Evolutionary conservation across 2,888 invertebrate genomes (phyloP), one percentile per base, ranked within the genome.

Genomic region (Imbricaverruca yamaguchii): DNA sequence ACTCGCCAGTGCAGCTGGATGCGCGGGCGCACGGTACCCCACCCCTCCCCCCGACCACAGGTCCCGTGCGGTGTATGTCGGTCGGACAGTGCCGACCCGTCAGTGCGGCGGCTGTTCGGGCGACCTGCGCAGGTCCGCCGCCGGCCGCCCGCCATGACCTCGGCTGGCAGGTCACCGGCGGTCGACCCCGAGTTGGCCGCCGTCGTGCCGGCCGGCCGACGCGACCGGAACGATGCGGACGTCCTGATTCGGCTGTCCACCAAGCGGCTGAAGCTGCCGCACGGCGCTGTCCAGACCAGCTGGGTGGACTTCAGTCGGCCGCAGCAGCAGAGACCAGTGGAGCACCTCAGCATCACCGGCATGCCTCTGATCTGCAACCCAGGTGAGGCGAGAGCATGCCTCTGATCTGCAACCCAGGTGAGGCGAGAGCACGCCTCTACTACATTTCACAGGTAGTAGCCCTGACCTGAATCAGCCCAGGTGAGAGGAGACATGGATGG

Each of bases 291-390:
- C 39, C 25, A 25, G 25, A 25, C 4, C 25, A 10, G 69, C 15
- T 69, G 69, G 69, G 23, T 8, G 15, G 69, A 11, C 13, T 15
- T 12, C 25, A 39, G 39, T 15, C 69, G 15, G 67, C 25, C 10
- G 9, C 39, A 13, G 6, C 2, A 3, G 39, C 15, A 39, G 39
- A 15, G 53, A 0, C 53, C 74, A 55, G 74, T 74, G 10, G 74
- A 74, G 9, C 74, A 74, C 21, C 74, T 74, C 18, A 74, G 74
- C 74, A 74, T 74, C 55, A 55, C 74, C 11, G 74, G 74, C 18
- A 55, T 74, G 74, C 9, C 74, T 0, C 74, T 74, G 8, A 55
- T 74, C 74, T 74, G 53, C 18, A 74, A 74, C 74, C 74, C 74
- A 13, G 74, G 74, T 74, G 55, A 74, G 74, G 2, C 7, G 15